Evolutionary conservation across 2,888 invertebrate genomes (phyloP).

Genomic region (Altica lythri): DNA sequence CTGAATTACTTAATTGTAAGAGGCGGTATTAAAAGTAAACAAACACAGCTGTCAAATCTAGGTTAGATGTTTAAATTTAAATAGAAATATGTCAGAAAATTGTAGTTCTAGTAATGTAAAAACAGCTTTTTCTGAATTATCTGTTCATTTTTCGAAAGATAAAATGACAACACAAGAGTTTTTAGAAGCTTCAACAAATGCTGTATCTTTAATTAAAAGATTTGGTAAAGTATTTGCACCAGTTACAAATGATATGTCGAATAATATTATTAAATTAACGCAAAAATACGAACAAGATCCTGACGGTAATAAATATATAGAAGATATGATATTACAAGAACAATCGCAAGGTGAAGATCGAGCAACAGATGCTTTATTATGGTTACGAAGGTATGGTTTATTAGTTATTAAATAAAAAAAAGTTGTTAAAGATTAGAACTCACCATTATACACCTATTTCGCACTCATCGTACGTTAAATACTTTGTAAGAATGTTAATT

Average conservation of each 20-base stretch:
- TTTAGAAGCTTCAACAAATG: constrained; percentile 41
- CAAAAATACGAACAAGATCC: constrained; percentile 62
- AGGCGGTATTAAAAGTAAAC: no score
- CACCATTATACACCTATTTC: no score
- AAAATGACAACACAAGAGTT: constrained; percentile 44
- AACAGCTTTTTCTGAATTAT: neutral
- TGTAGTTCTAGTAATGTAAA: no score
- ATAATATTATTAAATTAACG: constrained; percentile 74
- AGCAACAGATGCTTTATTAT: constrained; percentile 70
- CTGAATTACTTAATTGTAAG: no score
- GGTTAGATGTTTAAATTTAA: no score
- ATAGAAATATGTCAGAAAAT: no score
- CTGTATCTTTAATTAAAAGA: constrained; percentile 61
- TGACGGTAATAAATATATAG: constrained; percentile 63
- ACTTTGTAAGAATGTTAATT: no score
- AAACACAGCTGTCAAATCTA: no score
- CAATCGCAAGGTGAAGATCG: constrained; percentile 59
- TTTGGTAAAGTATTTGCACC: constrained; percentile 76
- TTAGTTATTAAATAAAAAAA: no score
- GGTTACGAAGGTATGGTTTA: constrained; percentile 79
- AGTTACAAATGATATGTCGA: constrained; percentile 76
- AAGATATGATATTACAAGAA: constrained; percentile 71
- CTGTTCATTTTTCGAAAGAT: constrained; percentile 16
- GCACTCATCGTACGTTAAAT: no score
- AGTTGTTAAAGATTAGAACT: no score